phyloP scores from a whole-genome alignment of 2,888 invertebrate genomes.

The Andrena fulva region DNA sequence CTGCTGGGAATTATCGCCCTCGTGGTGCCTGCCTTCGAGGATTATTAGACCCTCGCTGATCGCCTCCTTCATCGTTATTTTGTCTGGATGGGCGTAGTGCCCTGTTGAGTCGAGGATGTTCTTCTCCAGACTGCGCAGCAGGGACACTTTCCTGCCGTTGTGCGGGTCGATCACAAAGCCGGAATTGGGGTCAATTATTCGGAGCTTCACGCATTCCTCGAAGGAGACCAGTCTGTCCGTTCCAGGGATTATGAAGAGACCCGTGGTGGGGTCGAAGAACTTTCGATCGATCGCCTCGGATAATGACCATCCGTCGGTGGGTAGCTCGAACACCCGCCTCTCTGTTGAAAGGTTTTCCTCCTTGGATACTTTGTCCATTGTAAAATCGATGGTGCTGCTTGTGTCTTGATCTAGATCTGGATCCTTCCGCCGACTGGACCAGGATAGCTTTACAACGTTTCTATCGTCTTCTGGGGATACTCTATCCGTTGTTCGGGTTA shows the following conservation, averaged over 20 bases:
- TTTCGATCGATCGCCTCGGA: conserved; percentile 93
- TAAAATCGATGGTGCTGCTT: not conserved
- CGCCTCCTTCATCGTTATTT: conserved; percentile 91
- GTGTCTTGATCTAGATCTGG: conserved; percentile 36
- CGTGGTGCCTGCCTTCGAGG: conserved; percentile 86
- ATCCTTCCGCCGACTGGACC: conserved; percentile 10
- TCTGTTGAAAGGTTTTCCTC: conserved; percentile 83
- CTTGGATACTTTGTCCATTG: not conserved
- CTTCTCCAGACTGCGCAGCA: conserved; percentile 91
- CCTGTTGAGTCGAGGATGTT: conserved; percentile 92
- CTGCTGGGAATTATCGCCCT: conserved; percentile 85
- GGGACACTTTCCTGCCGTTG: conserved; percentile 89
- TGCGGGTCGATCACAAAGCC: conserved; percentile 93
- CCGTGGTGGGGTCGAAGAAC: conserved; percentile 93
- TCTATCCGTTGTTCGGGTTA: not conserved
- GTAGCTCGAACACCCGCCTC: conserved; percentile 91
- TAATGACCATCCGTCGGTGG: conserved; percentile 93
- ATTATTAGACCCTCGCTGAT: conserved; percentile 89
- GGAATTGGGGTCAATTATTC: conserved; percentile 94
- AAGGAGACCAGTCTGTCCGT: conserved; percentile 94
- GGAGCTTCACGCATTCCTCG: conserved; percentile 94
- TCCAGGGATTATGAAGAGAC: conserved; percentile 94
- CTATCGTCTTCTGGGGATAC: not conserved
- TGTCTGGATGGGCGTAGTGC: conserved; percentile 88
- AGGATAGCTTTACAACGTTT: not conserved